These are phyloP conservation scores for Chelonia mydas DNA, from an alignment of 2,797 vertebrate genomes.

Conservation along the genomic window DNA sequence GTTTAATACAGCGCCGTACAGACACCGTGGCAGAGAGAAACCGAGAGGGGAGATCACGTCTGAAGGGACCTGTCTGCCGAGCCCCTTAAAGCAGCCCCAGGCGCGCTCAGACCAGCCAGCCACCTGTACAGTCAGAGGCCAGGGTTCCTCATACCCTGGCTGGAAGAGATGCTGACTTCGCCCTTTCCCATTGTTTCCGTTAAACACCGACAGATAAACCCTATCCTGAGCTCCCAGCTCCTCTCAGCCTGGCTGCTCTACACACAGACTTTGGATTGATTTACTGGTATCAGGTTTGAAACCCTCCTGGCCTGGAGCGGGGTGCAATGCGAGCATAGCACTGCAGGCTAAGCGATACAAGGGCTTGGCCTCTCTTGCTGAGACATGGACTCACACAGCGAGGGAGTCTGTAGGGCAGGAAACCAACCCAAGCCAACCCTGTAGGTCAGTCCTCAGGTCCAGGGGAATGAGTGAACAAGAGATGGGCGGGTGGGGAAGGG, in stretches of 20 bases:
- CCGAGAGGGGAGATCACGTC: too few relatives aligned
- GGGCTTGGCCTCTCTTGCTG: not conserved
- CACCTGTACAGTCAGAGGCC: not conserved
- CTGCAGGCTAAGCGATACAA: not conserved
- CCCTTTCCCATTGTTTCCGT: not conserved
- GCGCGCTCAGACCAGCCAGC: not conserved
- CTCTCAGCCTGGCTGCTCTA: not conserved
- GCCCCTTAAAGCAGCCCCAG: not conserved
- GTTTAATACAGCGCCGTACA: not conserved
- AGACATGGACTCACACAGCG: not conserved
- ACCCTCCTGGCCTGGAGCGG: too few relatives aligned
- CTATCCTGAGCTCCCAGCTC: not conserved
- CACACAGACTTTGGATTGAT: too few relatives aligned
- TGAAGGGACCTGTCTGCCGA: rapidly evolving
- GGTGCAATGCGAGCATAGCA: not conserved
- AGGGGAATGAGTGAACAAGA: not conserved
- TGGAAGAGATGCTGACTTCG: not conserved
- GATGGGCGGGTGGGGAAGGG: not conserved
- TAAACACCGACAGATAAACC: not conserved
- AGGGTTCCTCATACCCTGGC: not conserved
- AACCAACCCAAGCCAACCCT: not conserved
- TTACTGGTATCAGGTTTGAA: too few relatives aligned
- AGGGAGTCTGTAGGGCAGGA: too few relatives aligned
- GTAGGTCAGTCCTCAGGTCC: not conserved
- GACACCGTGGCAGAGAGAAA: too few relatives aligned